Evolutionary conservation across 1,140 invertebrate species (phyloP).

Genomic region (Neotoxoptera formosana): DNA sequence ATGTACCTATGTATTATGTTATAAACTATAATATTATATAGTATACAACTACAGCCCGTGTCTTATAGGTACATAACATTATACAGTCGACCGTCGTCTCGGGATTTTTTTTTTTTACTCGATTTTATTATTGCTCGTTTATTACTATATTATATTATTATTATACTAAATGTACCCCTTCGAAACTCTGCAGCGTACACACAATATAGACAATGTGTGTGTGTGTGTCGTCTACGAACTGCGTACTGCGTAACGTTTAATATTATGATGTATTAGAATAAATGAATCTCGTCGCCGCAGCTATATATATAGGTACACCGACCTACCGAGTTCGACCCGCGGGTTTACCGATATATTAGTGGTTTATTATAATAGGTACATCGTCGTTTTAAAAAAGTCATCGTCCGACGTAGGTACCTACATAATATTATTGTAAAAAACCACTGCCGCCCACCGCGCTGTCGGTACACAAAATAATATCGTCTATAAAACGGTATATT

Average conservation of each 20-base stretch:
- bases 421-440: not conserved
- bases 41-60: not conserved
- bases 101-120: not conserved
- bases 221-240: not conserved
- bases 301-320: not conserved
- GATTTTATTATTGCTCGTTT: not conserved
- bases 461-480: not conserved
- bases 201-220: not conserved
- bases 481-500: slow-evolving; percentile 1
- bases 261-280: not conserved
- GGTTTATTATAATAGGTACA: not conserved
- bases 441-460: not conserved
- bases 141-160: not conserved
- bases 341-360: not conserved
- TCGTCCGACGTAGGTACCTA: not conserved
- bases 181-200: too few relatives aligned
- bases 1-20: not conserved
- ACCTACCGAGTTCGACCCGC: not conserved
- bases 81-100: not conserved
- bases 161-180: not conserved
- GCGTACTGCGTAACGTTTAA: not conserved
- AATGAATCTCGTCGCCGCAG: not conserved
- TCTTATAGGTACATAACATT: not conserved
- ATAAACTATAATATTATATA: too few relatives aligned
- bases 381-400: not conserved